Evolutionary conservation across 2,797 vertebrate species (phyloP).

Genomic region (Anableps anableps): DNA sequence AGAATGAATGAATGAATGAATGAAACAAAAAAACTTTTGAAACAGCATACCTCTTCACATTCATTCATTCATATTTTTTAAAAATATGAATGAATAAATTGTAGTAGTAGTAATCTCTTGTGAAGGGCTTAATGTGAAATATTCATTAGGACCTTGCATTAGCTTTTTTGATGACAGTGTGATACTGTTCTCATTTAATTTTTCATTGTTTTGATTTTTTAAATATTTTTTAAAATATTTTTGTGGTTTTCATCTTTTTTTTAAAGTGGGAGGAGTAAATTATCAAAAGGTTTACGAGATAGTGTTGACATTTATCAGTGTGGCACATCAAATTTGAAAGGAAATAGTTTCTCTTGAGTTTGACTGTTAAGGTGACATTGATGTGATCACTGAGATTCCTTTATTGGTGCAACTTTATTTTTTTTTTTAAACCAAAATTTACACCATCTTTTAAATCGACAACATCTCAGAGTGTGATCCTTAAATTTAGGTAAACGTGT

Average conservation of each 20-base stretch:
- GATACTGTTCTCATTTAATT: too few relatives aligned
- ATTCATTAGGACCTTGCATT: too few relatives aligned
- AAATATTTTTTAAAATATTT: neutral
- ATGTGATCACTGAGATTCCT: neutral
- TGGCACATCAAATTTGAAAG: neutral
- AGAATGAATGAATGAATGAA: too few relatives aligned
- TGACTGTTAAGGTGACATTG: neutral
- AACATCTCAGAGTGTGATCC: neutral
- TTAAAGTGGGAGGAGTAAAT: neutral
- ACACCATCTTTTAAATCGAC: neutral
- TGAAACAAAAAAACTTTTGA: too few relatives aligned
- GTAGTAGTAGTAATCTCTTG: too few relatives aligned
- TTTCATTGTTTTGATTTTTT: neutral
- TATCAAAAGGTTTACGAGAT: neutral
- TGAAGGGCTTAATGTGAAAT: too few relatives aligned
- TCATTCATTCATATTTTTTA: too few relatives aligned
- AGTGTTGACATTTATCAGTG: neutral
- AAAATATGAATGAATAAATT: too few relatives aligned
- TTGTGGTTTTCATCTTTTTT: neutral
- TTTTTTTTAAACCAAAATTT: neutral
- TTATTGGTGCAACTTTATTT: neutral
- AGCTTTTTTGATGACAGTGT: too few relatives aligned
- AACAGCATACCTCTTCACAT: too few relatives aligned
- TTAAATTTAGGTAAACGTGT: neutral
- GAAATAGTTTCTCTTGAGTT: neutral